These are phyloP conservation scores for Scolopax bukidnonensis DNA, from an alignment of 2,797 vertebrate genomes.

Conservation along the genomic window DNA sequence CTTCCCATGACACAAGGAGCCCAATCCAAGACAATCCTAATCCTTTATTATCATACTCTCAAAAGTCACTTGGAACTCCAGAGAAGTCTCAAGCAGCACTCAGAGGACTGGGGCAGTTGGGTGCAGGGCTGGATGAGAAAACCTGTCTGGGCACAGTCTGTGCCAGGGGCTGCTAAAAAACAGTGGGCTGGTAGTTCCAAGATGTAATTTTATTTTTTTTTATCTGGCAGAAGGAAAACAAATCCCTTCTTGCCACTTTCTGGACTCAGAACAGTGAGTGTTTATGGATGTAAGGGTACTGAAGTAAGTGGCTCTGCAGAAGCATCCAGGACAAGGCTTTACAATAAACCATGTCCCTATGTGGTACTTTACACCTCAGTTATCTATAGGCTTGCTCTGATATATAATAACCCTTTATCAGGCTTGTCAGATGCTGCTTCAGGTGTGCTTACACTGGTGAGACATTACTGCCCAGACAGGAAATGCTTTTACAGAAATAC, in stretches of 20 bases:
- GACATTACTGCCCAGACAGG: constrained; percentile 16
- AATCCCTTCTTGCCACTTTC: not conserved
- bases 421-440: constrained; percentile 24
- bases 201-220: not conserved
- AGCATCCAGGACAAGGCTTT: not conserved
- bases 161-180: not conserved
- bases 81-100: not conserved
- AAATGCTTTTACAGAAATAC: constrained; percentile 23
- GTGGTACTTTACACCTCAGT: not conserved
- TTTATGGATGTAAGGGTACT: not conserved
- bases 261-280: not conserved
- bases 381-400: constrained; percentile 44
- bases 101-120: not conserved
- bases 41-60: not conserved
- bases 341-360: not conserved
- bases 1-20: not conserved
- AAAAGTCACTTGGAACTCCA: not conserved
- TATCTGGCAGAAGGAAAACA: not conserved
- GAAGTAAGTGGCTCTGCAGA: not conserved
- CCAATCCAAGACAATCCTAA: not conserved
- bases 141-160: accelerated
- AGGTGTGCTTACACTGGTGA: constrained; percentile 10
- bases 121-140: not conserved
- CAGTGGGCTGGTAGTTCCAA: not conserved
- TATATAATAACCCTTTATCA: constrained; percentile 5